Evolutionary conservation across 2,797 vertebrate genomes (phyloP), one percentile per base, ranked within the genome.

Genomic region (Lateolabrax maculatus): DNA sequence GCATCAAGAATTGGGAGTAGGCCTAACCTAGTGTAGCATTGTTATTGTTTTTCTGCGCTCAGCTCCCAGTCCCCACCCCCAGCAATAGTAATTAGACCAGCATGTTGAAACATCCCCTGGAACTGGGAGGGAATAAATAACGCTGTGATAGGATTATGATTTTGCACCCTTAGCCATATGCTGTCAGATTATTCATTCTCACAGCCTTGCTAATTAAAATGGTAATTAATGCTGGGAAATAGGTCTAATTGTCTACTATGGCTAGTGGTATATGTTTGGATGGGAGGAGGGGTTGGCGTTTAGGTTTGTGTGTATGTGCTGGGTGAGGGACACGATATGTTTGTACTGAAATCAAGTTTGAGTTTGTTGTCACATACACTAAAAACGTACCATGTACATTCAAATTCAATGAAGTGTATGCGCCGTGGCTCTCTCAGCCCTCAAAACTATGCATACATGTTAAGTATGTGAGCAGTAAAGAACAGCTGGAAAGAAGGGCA

Each of bases 131-230:
- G 86, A 88, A 90, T 90, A 89, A 90, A 90, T 85, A 90, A 92
- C 78, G 68, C 73, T 75, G 72, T 90, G 87, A 93, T 91, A 85
- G 91, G 90, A 94, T 94, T 94, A 94, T 89, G 86, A 91, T 92
- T 91, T 86, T 89, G 69, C 75, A 86, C 86, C 79, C 83, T 85
- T 71, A 85, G 71, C 85, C 92, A 92, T 95, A 93, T 91, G 91
- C 77, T 85, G 71, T 82, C 76, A 81, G 87, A 93, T 93, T 91
- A 92, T 90, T 87, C 71, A 85, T 93, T 93, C 88, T 88, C 88
- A 86, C 84, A 89, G 83, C 70, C 85, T 60, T 79, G 72, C 81
- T 93, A 93, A 95, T 94, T 94, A 93, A 94, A 94, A 94, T 92
- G 86, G 71, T 93, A 93, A 94, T 95, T 91, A 92, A 92, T 86